These are phyloP conservation scores for Sinohyriopsis cumingii DNA, from an alignment of 2,888 invertebrate species.

Conservation along the genomic window DNA sequence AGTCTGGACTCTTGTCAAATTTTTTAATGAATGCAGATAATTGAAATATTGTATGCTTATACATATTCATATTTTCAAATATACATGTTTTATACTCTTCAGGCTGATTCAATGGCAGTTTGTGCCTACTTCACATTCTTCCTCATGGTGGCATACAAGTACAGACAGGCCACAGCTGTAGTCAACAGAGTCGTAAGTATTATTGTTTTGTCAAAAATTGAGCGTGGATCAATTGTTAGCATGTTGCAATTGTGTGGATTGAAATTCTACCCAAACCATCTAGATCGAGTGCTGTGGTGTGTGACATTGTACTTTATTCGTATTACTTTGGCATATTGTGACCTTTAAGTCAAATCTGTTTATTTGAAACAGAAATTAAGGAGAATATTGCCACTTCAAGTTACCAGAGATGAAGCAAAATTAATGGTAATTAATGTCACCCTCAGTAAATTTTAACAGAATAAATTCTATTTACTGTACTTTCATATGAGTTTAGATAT, in stretches of 20 bases:
- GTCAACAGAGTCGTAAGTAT: slow-evolving; percentile 57
- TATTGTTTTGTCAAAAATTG: not conserved
- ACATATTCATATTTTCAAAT: not conserved
- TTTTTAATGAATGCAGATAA: no score
- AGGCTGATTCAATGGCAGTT: slow-evolving; percentile 68
- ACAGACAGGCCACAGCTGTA: slow-evolving; percentile 64
- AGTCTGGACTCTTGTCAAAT: no score
- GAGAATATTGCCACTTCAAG: no score
- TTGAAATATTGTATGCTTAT: no score
- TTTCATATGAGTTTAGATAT: no score
- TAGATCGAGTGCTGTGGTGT: not conserved
- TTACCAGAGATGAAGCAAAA: no score
- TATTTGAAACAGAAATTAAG: no score
- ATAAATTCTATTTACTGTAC: no score
- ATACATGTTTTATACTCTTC: slow-evolving; percentile 15
- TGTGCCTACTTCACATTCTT: slow-evolving; percentile 69
- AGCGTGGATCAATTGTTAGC: not conserved
- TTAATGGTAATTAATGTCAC: no score
- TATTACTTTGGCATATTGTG: no score
- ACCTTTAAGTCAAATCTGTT: no score
- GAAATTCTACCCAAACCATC: not conserved
- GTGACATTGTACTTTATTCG: not conserved
- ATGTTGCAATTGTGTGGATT: not conserved
- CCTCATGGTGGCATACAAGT: slow-evolving; percentile 71
- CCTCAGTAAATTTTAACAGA: no score